Conservation (phyloP, 2,113 vertebrate species). For the Odocoileus hemionus region DNA sequence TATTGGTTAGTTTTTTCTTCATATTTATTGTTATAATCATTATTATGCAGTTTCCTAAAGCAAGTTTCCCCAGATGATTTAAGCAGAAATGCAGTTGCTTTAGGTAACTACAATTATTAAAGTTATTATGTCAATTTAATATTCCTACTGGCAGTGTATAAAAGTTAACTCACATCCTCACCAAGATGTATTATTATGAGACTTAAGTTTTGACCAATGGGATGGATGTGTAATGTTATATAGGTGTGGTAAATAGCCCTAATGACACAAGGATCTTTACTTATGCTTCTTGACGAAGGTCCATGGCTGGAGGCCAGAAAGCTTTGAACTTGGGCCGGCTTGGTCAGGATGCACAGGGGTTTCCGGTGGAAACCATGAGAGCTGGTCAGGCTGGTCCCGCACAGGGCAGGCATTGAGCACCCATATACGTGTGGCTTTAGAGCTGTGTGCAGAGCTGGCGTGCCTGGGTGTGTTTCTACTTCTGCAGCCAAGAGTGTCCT, state of each 20-base stretch:
- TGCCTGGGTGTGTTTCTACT: background rate
- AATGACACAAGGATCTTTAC: background rate
- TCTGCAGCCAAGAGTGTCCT: background rate
- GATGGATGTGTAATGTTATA: background rate
- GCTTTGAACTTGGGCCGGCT: background rate
- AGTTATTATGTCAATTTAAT: background rate
- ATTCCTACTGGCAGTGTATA: background rate
- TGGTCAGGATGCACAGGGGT: background rate
- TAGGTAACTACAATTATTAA: background rate
- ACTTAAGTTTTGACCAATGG: background rate
- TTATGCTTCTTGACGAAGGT: background rate
- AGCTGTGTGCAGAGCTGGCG: background rate
- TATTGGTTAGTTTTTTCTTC: background rate
- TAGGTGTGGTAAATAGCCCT: background rate
- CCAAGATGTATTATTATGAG: background rate
- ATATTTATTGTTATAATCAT: background rate
- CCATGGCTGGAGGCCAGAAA: background rate
- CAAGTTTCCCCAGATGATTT: background rate
- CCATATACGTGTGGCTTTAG: fast-evolving
- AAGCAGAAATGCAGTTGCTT: background rate
- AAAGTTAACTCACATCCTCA: background rate
- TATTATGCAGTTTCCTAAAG: background rate
- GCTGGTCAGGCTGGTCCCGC: background rate
- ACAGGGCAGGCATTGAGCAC: background rate
- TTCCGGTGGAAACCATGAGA: background rate